Conservation (phyloP, 2,113 vertebrate species). For the chimpanzee (Pan troglodytes) region DNA sequence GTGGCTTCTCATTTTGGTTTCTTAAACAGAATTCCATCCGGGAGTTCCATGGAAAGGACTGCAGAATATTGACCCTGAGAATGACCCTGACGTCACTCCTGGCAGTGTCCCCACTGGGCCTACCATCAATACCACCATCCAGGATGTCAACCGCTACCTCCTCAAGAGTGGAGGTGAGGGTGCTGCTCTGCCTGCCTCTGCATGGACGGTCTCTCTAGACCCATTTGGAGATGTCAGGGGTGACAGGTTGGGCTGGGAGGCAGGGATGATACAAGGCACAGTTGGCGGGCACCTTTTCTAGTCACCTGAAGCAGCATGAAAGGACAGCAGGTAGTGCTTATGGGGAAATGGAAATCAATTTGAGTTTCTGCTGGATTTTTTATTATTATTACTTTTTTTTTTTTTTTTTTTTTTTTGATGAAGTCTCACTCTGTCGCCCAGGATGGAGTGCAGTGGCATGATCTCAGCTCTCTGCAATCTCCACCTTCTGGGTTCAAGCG, state of each 20-base stretch:
- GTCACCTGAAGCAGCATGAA: fast-evolving
- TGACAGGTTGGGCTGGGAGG: not conserved
- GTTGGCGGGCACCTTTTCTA: fast-evolving
- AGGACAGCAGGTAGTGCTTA: fast-evolving
- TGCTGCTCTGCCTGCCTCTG: fast-evolving
- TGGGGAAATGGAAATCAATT: fast-evolving
- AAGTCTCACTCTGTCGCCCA: too few species aligned
- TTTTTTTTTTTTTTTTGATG: too few species aligned
- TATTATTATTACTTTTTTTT: too few species aligned
- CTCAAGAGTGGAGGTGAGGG: slow-evolving; percentile 95
- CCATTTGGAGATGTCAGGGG: fast-evolving
- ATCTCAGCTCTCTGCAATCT: too few species aligned
- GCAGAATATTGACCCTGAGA: slow-evolving; percentile 98
- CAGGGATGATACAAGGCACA: fast-evolving
- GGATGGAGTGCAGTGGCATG: too few species aligned
- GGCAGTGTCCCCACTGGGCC: slow-evolving; percentile 98
- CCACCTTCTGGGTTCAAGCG: too few species aligned
- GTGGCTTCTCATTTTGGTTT: not conserved
- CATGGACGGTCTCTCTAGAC: not conserved
- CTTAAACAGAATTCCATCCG: slow-evolving; percentile 94
- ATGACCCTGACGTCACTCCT: slow-evolving; percentile 98
- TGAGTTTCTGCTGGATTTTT: not conserved
- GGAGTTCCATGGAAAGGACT: slow-evolving; percentile 99
- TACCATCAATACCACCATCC: slow-evolving; percentile 98
- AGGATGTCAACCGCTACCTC: slow-evolving; percentile 98